Base-by-base conservation (phyloP, 2,888 invertebrate genomes). In the Megastigmus dorsalis region DNA sequence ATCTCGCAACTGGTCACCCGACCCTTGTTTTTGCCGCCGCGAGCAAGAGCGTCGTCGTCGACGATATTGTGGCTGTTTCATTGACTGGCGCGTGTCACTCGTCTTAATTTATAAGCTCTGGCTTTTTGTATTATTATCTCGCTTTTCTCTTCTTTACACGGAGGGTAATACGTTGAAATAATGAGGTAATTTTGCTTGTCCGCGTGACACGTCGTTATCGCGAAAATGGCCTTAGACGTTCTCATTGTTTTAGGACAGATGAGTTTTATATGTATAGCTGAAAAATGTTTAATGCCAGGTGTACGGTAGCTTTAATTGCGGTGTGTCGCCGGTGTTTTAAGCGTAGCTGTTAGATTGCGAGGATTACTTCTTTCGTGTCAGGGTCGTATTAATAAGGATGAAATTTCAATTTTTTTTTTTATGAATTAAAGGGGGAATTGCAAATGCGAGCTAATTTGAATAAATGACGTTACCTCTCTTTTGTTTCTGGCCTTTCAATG, bases 31-130 rank as follows among this genome's bases (percentile, higher is more conserved):
- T 15, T 48, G 1, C 1, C 2, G 13, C 18, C 3, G 10, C 6
- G 6, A 3, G n/a, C n/a, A 48, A 38, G 43, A 50, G 48, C 18
- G 15, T 26, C 18, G n/a, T 1, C 1, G 2, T 28, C 62, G 36
- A 45, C 38, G 41, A 41, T 36, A 26, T n/a, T 20, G 50, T 33
- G 72, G 50, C 57, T 23, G 41, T 33, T 67, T 59, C 60, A 73
- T 66, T 73, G 60, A 66, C 36, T 45, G 59, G 36, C 66, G 43
- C 52, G 18, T 73, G 72, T 50, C 41, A 66, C 43, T 52, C 9
- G 23, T n/a, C n/a, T 26, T 1, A n/a, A 66, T 66, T 59, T 50
- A 66, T 43, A 66, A 48, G 20, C 15, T 2, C 4, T 6, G 20
- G 0, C 3, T 28, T 10, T 45, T 20, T 18, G 23, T 28, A 28